Conservation (phyloP, 2,888 invertebrate species). For the Macrosiphum euphorbiae region DNA sequence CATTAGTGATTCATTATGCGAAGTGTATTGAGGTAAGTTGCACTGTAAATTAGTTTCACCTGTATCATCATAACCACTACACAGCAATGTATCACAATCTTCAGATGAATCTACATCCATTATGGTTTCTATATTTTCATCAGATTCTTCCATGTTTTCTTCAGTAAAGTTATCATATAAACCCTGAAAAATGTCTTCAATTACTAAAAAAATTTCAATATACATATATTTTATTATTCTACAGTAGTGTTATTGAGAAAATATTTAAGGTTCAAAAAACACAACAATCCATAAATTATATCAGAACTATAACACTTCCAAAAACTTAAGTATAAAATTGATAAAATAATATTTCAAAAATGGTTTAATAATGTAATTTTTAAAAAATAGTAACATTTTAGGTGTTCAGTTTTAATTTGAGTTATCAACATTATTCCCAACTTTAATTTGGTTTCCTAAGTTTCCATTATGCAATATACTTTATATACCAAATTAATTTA, state of each 20-base stretch:
- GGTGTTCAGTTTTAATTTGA: background rate
- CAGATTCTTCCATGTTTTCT: constrained; percentile 46
- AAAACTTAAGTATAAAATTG: background rate
- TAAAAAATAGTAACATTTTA: background rate
- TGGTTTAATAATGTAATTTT: background rate
- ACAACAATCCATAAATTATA: background rate
- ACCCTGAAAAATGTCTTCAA: constrained; percentile 21
- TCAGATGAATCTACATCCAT: constrained; percentile 33
- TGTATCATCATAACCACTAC: constrained; percentile 23
- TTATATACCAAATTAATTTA: background rate
- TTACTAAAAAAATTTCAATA: background rate
- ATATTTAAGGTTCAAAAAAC: background rate
- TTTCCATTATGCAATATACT: background rate
- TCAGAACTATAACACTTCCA: background rate
- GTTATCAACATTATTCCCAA: background rate
- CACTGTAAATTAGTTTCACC: constrained; percentile 29
- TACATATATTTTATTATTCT: background rate
- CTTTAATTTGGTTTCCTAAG: background rate
- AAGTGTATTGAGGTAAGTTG: background rate
- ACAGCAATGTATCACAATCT: constrained; percentile 5
- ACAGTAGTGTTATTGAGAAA: background rate
- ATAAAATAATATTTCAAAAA: background rate
- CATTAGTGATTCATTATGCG: constrained; percentile 12
- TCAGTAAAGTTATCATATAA: background rate
- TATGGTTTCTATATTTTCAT: constrained; percentile 50